Evolutionary conservation across 2,797 vertebrate species (phyloP).

Genomic region (Poeciliopsis infans): DNA sequence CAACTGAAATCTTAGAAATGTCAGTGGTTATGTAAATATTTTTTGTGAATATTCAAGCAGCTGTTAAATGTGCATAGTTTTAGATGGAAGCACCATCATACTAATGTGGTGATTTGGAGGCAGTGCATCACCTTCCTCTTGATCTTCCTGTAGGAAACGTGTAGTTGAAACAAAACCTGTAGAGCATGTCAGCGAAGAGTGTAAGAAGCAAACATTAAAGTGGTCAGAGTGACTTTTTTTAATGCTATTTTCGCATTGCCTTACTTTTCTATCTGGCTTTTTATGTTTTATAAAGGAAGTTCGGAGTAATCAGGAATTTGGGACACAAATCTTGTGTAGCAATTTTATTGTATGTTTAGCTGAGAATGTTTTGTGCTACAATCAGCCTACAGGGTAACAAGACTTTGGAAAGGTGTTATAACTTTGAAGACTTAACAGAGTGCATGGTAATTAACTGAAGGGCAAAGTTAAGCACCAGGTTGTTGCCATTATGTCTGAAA

Average conservation of each 20-base stretch:
- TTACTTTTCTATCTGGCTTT: neutral
- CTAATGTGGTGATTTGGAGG: neutral
- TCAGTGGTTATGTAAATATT: neutral
- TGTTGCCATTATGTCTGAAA: conserved; percentile 2
- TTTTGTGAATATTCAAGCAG: neutral
- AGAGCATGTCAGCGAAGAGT: neutral
- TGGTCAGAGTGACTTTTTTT: neutral
- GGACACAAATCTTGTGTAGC: neutral
- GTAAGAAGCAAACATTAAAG: neutral
- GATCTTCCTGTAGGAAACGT: neutral
- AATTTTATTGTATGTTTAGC: neutral
- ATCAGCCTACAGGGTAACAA: neutral
- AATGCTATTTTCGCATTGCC: neutral
- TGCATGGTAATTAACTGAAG: conserved; percentile 6
- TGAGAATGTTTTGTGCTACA: neutral
- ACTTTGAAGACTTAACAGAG: conserved; percentile 7
- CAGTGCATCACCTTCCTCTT: neutral
- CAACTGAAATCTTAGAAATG: neutral
- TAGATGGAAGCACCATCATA: neutral
- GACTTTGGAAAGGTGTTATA: conserved; percentile 7
- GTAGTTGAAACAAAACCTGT: neutral
- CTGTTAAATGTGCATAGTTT: neutral
- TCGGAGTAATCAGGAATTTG: neutral
- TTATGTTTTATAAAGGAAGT: neutral
- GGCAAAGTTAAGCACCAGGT: conserved; percentile 1